Evolutionary conservation across 2,888 invertebrate genomes (phyloP), one percentile per base, ranked within the genome.

Genomic region (Amiota communis): DNA sequence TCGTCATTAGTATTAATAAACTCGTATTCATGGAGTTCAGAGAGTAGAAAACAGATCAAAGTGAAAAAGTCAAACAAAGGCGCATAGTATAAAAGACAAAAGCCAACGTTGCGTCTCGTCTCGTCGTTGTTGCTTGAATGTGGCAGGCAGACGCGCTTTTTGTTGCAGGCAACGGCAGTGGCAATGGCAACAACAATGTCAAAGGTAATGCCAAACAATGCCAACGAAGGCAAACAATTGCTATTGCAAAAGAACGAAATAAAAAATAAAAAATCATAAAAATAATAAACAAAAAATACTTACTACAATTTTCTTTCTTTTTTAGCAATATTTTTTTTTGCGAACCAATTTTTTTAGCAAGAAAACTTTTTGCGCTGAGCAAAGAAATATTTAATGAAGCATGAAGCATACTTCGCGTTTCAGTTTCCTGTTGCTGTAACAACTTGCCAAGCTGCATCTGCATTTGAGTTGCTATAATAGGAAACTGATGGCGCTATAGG

Each of bases 171-270:
- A 84, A 76, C 78, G 78, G 74, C 76, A 80, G 80, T 61, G 74
- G 15, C 46, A 70, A 68, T 12, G 51, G 15, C 36, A 36, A 57
- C 23, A 76, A 73, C 65, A 64, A 69, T 80, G 80, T 84, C 81
- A 82, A 83, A 84, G 84, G 81, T 81, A 81, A 82, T 82, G 82
- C 79, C 81, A 81, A 63, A 69, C 68, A 72, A 36, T 36, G 36
- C 6, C 36, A 36, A 36, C 36, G 80, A 82, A 85, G 78, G 78
- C 81, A 81, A 86, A 86, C 87, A 87, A 86, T 83, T 86, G 85
- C 80, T 17, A 64, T 47, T 48, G 64, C 47, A n/a, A 76, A 48
- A n/a, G 48, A 64, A 48, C 4, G 12, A 75, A 72, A 80, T 74
- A 48, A 75, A 74, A 72, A 65, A 71, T 51, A 36, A 67, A 36